Base-by-base conservation (phyloP, 2,888 invertebrate species). In the Drepanosiphum platanoidis region DNA sequence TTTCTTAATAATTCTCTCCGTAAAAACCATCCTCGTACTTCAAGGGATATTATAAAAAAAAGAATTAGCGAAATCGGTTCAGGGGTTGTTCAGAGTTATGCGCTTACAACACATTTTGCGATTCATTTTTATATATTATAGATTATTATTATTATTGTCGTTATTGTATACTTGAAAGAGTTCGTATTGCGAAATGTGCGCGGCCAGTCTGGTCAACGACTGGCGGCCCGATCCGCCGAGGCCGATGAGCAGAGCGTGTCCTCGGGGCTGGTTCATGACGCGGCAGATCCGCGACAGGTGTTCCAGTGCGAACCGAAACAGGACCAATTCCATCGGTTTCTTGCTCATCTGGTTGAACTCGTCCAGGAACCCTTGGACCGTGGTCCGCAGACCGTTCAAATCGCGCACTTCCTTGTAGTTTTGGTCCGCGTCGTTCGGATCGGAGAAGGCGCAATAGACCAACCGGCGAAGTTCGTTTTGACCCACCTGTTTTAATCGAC, bases 311-410 rank as follows among this genome's bases (percentile, higher is more conserved):
- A 97, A 98, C 89, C 97, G 96, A 88, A 39, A 96, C 46, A 98
- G 91, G 3, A 98, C 97, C 82, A 98, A 92, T 90, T 97, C 95
- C 98, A 98, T 97, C 0, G 97, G 97, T 89, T 97, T 97, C 90
- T 97, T 98, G 13, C 95, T 95, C 95, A 98, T 96, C 87, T 96
- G 95, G 90, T 98, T 98, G 89, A 94, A 97, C 89, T 98, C 98
- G 0, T 93, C 93, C 13, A 98, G 91, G 90, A 95, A 97, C 0
- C 94, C 94, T 88, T 98, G 97, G 0, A 97, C 96, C 11, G 97
- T 95, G 0, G 92, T 91, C 86, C 94, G 93, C 83, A 98, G 90
- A 87, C 94, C 92, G 66, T 95, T 95, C 89, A 97, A 91, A 89
- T 97, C 96, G 1, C 92, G 90, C 0, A 97, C 96, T 91, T 98